Evolutionary conservation across 2,888 invertebrate genomes (phyloP), one percentile per base, ranked within the genome.

Genomic region (Mesopsocus fuscifrons): DNA sequence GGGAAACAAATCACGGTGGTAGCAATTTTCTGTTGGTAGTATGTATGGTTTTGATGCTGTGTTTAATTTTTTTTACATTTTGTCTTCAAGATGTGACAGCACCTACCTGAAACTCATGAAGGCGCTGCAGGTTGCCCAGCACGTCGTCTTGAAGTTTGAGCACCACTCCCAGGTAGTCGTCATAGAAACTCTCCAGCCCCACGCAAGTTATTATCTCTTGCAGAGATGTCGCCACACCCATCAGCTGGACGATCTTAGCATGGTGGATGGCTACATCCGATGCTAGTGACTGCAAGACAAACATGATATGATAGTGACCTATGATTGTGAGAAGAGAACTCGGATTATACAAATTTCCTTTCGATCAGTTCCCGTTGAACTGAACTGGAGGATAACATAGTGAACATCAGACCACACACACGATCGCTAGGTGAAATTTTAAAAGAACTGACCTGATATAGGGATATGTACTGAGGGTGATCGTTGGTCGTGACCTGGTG

Each of bases 381-480:
- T n/a, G n/a, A n/a, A n/a, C n/a, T n/a, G n/a, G n/a, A n/a, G n/a
- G n/a, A n/a, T n/a, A n/a, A n/a, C n/a, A n/a, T n/a, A n/a, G n/a
- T n/a, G n/a, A n/a, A n/a, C n/a, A n/a, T n/a, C n/a, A n/a, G n/a
- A n/a, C n/a, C n/a, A n/a, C n/a, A n/a, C n/a, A n/a, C n/a, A n/a
- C n/a, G n/a, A n/a, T n/a, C n/a, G n/a, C n/a, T n/a, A n/a, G n/a
- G n/a, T n/a, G n/a, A n/a, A n/a, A n/a, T n/a, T n/a, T n/a, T n/a
- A n/a, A 9, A 21, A 6, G 13, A 41, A 41, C 48, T 52, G 50
- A 64, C 65, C 58, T 65, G 82, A 57, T 84, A 83, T 1, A 85
- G 62, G 30, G 82, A 80, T 22, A 83, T 82, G 54, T 82, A 85
- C 53, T 83, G 81, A 55, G 85, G 80, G 52, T 80, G 84, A 55